These are phyloP conservation scores for Lasius fuliginosus DNA, from an alignment of 2,888 invertebrate species.

Conservation along the genomic window DNA sequence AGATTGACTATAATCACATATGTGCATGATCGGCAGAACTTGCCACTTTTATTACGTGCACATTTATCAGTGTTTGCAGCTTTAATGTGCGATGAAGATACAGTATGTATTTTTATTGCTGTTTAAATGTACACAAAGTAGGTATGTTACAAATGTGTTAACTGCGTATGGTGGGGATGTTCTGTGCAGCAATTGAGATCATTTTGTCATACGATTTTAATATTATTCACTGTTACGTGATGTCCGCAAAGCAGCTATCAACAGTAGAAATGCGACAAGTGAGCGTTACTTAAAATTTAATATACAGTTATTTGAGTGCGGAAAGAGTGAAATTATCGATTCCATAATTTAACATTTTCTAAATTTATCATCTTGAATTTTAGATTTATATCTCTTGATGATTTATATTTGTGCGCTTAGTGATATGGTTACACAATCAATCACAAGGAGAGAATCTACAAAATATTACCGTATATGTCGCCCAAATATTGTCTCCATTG, in stretches of 20 bases:
- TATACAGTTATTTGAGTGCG: neutral
- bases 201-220: constrained; percentile 27
- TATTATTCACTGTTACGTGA: constrained; percentile 34
- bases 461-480: constrained; percentile 1
- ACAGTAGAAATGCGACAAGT: constrained; percentile 36
- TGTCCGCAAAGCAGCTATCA: constrained; percentile 41
- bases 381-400: neutral
- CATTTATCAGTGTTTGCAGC: constrained; percentile 24
- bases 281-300: constrained; percentile 29
- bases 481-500: neutral
- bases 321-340: neutral
- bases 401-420: neutral
- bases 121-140: constrained; percentile 27
- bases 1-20: neutral
- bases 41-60: neutral
- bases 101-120: constrained; percentile 17
- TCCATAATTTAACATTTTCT: neutral
- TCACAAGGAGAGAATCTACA: neutral
- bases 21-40: neutral
- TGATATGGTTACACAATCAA: neutral
- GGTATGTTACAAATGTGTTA: neutral
- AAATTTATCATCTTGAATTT: neutral
- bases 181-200: constrained; percentile 43
- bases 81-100: neutral
- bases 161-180: constrained; percentile 48